Evolutionary conservation across 1,140 invertebrate species (phyloP).

Genomic region (Trichomalopsis sarcophagae): DNA sequence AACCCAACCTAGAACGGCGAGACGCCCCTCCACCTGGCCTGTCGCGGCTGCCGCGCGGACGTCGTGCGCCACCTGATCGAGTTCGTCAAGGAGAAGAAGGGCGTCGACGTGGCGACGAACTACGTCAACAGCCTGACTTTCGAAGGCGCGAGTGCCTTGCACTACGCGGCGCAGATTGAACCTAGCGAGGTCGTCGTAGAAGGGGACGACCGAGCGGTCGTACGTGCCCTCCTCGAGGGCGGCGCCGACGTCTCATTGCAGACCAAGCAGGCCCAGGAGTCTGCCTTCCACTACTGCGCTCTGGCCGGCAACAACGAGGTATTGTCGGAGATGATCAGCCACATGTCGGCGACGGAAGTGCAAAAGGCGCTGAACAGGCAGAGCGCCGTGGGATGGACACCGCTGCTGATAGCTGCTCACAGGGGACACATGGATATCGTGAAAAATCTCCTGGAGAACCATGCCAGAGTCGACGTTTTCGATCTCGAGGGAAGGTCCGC

Average conservation of each 20-base stretch:
- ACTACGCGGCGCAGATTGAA: conserved; percentile 89
- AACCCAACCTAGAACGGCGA: conserved; percentile 86
- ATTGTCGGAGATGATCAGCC: conserved; percentile 92
- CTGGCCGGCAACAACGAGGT: conserved; percentile 97
- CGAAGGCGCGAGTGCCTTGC: conserved; percentile 94
- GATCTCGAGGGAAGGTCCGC: conserved; percentile 96
- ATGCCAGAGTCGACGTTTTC: conserved; percentile 98
- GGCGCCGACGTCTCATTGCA: conserved; percentile 91
- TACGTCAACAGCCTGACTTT: conserved; percentile 90
- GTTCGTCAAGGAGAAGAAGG: conserved; percentile 86
- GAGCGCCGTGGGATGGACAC: conserved; percentile 94
- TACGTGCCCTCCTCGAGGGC: conserved; percentile 90
- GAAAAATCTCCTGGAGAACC: conserved; percentile 89
- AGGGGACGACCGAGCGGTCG: conserved; percentile 92
- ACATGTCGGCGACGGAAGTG: conserved; percentile 90
- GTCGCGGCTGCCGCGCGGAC: conserved; percentile 88
- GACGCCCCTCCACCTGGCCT: conserved; percentile 94
- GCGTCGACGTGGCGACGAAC: conserved; percentile 80
- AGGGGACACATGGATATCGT: conserved; percentile 88
- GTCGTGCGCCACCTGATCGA: conserved; percentile 90
- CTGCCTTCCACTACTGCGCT: conserved; percentile 96
- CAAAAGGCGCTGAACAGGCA: conserved; percentile 96
- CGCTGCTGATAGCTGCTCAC: conserved; percentile 93
- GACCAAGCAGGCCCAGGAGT: conserved; percentile 92
- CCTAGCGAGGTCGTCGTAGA: conserved; percentile 83